Percentiles rank a stretch among this genome's conserved stretches.
Conservation (phyloP, 1,140 invertebrate species). For the Drosophila oshimai region DNA sequence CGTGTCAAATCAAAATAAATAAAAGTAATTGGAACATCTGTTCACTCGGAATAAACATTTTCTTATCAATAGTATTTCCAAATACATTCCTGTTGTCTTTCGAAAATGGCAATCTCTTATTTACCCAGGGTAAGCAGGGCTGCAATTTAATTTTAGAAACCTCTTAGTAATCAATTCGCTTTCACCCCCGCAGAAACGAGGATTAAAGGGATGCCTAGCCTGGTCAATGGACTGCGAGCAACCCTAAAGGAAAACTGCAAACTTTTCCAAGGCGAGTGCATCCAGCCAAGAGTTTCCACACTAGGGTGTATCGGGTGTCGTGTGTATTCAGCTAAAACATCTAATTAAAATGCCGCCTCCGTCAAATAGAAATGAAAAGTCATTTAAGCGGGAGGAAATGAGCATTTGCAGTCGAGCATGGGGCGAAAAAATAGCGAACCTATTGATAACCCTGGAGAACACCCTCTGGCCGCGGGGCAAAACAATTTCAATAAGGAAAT, state of each 20-base stretch:
- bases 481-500: conserved; percentile 59
- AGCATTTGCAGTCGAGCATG: not conserved
- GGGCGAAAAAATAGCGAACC: conserved; percentile 10
- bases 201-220: conserved; percentile 2
- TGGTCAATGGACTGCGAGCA: not conserved
- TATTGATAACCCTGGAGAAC: conserved; percentile 27
- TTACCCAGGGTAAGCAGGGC: not conserved
- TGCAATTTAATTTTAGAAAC: not conserved
- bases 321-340: conserved; percentile 16
- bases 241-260: conserved; percentile 1
- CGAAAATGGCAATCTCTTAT: not conserved
- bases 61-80: too few species aligned
- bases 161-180: not conserved
- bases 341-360: conserved; percentile 25
- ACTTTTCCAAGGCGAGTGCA: not conserved
- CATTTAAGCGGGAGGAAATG: conserved; percentile 30
- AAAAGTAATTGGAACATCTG: too few species aligned
- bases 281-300: not conserved
- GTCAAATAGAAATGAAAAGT: conserved; percentile 34
- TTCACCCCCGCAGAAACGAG: not conserved
- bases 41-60: too few species aligned
- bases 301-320: conserved; percentile 10
- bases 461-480: not conserved
- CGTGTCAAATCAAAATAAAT: too few species aligned
- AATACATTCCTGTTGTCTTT: too few species aligned